A percentile compares a stretch with the other conserved stretches of the same genome.
Conservation (phyloP, 2,797 vertebrate species). For the Alca torda region DNA sequence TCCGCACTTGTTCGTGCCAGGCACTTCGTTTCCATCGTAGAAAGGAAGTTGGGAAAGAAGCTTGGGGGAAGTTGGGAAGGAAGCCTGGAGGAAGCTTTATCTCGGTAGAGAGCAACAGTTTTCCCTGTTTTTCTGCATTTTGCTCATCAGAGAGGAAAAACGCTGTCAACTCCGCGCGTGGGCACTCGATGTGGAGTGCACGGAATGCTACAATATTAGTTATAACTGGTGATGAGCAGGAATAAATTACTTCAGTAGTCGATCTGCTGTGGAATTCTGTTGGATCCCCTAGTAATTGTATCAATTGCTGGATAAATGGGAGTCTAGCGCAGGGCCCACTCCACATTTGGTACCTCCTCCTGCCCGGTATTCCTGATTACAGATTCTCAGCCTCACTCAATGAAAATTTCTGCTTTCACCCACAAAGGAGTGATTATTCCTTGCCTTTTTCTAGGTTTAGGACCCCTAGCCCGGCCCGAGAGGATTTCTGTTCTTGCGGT, state of each 20-base stretch:
- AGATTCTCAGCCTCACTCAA: neutral
- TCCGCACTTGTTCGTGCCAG: fast-evolving
- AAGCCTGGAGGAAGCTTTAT: neutral
- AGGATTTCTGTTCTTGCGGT: neutral
- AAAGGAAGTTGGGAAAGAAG: neutral
- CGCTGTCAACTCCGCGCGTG: fast-evolving
- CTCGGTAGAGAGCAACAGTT: fast-evolving
- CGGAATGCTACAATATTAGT: too few species aligned
- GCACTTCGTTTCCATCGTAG: too few species aligned
- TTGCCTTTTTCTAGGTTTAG: neutral
- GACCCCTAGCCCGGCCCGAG: neutral
- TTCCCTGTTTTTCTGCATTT: neutral
- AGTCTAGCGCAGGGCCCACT: neutral
- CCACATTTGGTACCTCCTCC: neutral
- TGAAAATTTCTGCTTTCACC: neutral
- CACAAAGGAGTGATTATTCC: neutral
- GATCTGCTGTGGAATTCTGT: neutral
- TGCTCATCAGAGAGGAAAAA: neutral
- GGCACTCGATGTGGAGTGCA: neutral
- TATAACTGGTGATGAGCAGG: too few species aligned
- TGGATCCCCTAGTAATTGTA: neutral
- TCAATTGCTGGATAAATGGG: neutral
- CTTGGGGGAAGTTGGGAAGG: too few species aligned
- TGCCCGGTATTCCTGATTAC: neutral
- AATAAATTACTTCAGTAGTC: neutral